A percentile compares a stretch with the other conserved stretches of the same genome.
Conservation (phyloP, 1,140 invertebrate species). For the Rhagoletis pomonella region DNA sequence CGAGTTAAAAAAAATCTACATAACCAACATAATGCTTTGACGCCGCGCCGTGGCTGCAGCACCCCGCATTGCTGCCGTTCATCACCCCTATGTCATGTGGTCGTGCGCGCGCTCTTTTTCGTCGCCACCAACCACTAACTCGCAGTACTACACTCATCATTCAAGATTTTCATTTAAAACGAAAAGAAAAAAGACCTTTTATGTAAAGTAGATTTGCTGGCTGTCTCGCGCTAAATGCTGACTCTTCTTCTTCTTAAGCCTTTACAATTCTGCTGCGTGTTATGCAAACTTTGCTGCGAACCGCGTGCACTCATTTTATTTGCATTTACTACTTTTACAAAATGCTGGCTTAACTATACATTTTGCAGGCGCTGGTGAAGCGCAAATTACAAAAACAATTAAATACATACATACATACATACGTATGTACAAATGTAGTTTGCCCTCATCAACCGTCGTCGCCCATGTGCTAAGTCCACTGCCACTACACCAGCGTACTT, state of each 20-base stretch:
- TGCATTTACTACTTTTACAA: not conserved
- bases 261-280: not conserved
- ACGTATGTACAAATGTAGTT: not conserved
- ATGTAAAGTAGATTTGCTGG: slow-evolving; percentile 7
- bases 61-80: not conserved
- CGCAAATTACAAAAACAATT: not conserved
- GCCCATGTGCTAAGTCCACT: too few relatives aligned
- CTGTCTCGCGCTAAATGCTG: not conserved
- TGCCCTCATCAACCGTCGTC: too few relatives aligned
- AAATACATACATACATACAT: not conserved
- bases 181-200: not conserved
- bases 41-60: not conserved
- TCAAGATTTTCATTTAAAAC: not conserved
- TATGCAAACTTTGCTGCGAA: slow-evolving; percentile 18
- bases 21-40: not conserved
- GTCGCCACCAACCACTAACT: not conserved
- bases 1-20: too few relatives aligned
- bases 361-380: not conserved
- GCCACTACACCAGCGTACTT: too few relatives aligned
- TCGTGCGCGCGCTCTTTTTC: not conserved
- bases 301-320: not conserved
- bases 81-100: not conserved
- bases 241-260: not conserved
- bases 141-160: not conserved
- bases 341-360: not conserved